phyloP scores from a whole-genome alignment of 1,140 invertebrate genomes.

The Drosophila kanapiae region DNA sequence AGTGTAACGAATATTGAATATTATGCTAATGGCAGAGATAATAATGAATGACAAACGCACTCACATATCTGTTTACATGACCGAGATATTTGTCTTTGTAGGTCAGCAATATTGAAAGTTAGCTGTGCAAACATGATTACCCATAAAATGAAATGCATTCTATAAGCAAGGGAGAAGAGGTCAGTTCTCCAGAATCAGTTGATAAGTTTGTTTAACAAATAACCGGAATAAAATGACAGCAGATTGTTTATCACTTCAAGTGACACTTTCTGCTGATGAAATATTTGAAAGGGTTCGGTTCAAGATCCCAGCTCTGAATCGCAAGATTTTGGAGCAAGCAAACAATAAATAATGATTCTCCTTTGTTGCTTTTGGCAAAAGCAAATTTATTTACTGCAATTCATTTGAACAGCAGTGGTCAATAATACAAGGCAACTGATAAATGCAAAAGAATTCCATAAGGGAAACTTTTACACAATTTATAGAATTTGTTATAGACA shows the following conservation, averaged over 20 bases:
- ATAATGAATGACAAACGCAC: constrained; percentile 18
- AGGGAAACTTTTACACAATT: neutral
- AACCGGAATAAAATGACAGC: constrained; percentile 4
- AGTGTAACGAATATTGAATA: constrained; percentile 52
- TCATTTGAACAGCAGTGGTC: constrained; percentile 3
- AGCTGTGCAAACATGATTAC: constrained; percentile 32
- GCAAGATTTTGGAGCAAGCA: constrained; percentile 3
- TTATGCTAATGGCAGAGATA: constrained; percentile 51
- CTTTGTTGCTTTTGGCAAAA: constrained; percentile 22
- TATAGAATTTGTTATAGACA: no score
- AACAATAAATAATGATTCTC: constrained; percentile 28
- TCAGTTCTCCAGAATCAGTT: constrained; percentile 30
- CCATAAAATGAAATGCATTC: constrained; percentile 37
- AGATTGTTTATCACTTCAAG: constrained; percentile 29
- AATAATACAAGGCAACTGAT: neutral
- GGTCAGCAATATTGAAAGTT: constrained; percentile 51
- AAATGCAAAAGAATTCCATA: neutral
- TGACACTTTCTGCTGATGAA: constrained; percentile 15
- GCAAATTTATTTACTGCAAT: constrained; percentile 24
- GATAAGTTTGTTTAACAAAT: constrained; percentile 29
- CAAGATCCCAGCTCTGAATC: neutral
- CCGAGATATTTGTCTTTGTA: constrained; percentile 46
- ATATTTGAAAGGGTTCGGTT: constrained; percentile 6
- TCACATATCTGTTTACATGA: constrained; percentile 27
- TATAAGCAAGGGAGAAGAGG: constrained; percentile 23